Conservation (phyloP, 2,888 invertebrate genomes). For the Microdon myrmicae region DNA sequence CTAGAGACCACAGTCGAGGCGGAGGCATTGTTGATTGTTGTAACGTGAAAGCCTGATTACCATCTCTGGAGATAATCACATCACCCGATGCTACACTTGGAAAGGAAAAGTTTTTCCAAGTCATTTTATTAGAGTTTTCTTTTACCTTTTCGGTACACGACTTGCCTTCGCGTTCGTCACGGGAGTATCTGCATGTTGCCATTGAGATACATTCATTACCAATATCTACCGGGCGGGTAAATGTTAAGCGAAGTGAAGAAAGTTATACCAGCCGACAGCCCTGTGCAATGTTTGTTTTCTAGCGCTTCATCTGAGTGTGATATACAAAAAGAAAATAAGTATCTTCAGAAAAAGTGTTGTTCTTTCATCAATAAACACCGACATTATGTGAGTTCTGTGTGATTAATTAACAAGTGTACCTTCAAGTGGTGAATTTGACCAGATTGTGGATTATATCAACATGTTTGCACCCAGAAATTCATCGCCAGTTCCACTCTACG, state of each 20-base stretch:
- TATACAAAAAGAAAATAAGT: slow-evolving; percentile 14
- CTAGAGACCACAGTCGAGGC: neutral
- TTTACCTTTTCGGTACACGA: slow-evolving; percentile 4
- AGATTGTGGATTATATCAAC: slow-evolving; percentile 25
- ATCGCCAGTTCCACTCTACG: slow-evolving; percentile 63
- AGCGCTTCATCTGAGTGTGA: slow-evolving; percentile 35
- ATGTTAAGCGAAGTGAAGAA: slow-evolving; percentile 36
- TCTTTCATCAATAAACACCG: no score
- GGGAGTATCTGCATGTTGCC: slow-evolving; percentile 41
- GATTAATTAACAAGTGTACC: no score
- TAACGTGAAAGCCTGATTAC: slow-evolving; percentile 45
- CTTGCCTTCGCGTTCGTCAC: slow-evolving; percentile 32
- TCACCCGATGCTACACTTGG: slow-evolving; percentile 25
- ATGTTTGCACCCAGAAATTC: slow-evolving; percentile 68
- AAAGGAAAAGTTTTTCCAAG: slow-evolving; percentile 43
- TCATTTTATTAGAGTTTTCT: slow-evolving; percentile 14
- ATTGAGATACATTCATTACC: slow-evolving; percentile 17
- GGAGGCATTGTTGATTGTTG: slow-evolving; percentile 21
- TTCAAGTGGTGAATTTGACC: neutral
- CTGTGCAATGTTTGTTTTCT: slow-evolving; percentile 21
- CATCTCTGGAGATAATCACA: slow-evolving; percentile 32
- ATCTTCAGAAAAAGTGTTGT: neutral
- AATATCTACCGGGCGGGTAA: slow-evolving; percentile 20
- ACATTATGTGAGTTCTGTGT: no score
- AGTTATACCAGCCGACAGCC: slow-evolving; percentile 32